Base-by-base conservation (phyloP, 1,140 invertebrate species). In the Papilio xuthus region DNA sequence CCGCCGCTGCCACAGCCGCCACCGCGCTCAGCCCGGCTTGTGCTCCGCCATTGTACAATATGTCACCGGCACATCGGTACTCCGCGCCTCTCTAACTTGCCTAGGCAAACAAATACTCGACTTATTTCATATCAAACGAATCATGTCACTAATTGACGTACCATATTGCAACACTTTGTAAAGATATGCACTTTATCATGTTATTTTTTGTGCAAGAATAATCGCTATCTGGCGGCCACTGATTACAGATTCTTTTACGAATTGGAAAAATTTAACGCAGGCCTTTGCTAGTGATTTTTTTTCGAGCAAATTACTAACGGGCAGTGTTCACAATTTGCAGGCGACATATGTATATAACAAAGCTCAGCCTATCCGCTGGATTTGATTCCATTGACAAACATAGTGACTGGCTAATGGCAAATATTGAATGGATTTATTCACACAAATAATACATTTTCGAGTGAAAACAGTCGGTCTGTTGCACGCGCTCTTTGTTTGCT, bases 371-470 rank as follows among this genome's bases (percentile, higher is more conserved):
- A 67, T 67, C 26, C 60, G 60, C 10, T 12, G 60, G 60, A 67
- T 67, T 67, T 28, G 60, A 67, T 28, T 15, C 26, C 3, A 67
- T 26, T 67, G 60, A 3, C 60, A 67, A 67, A 67, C 60, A 67
- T 67, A 28, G 26, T 28, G 12, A 63, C 26, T 63, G 26, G 23
- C 13, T 67, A 67, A 67, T 67, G 60, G 26, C 13, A 67, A 67
- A 67, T 67, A 67, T 28, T 67, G 60, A 67, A 67, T 28, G 60
- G 60, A 67, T 67, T 67, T 67, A 67, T 67, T 67, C 60, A 28
- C 26, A 28, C 60, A 67, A 67, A 67, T 67, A 67, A 67, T 67
- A 26, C n/a, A 32, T 67, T 28, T 67, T 13, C n/a, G 12, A 28
- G 60, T 23, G 60, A 32, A 32, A 15, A 67, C 60, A 67, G 23